Conservation (phyloP, 1,140 invertebrate species). For the Lordiphosa collinella region DNA sequence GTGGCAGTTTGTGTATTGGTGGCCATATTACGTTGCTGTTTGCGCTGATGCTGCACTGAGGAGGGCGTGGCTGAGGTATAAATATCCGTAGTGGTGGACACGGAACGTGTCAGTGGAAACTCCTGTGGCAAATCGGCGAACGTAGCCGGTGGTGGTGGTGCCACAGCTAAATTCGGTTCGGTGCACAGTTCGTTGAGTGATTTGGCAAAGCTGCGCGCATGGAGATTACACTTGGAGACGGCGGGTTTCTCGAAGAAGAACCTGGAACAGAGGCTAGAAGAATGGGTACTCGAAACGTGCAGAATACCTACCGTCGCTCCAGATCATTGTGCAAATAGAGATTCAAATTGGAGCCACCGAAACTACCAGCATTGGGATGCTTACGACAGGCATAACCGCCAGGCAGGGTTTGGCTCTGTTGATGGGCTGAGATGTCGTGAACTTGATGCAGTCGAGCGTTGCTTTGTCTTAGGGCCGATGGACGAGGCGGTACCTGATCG, state of each 20-base stretch:
- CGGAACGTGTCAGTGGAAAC: conserved; percentile 73
- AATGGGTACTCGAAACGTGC: too few species aligned
- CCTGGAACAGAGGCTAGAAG: conserved; percentile 14
- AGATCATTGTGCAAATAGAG: conserved; percentile 55
- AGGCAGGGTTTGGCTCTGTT: conserved; percentile 48
- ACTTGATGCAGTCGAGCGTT: conserved; percentile 48
- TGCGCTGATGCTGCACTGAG: conserved; percentile 15
- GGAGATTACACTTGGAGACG: conserved; percentile 67
- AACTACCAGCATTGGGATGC: conserved; percentile 31
- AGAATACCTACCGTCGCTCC: conserved; percentile 46
- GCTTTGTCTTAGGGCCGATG: conserved; percentile 9
- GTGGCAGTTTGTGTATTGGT: conserved; percentile 37
- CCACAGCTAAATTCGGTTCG: conserved; percentile 23
- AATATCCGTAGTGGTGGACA: conserved; percentile 76
- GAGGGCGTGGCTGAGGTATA: conserved; percentile 15
- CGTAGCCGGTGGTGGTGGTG: conserved; percentile 23
- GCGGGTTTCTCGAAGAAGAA: conserved; percentile 74
- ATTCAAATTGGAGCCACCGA: conserved; percentile 42
- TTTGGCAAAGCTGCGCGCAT: conserved; percentile 73
- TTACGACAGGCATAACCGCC: conserved; percentile 49
- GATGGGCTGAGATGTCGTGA: conserved; percentile 23
- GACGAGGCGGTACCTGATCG: background rate
- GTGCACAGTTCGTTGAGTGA: conserved; percentile 75
- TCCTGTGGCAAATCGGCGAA: conserved; percentile 71
- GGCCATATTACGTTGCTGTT: conserved; percentile 45